Percentiles rank a stretch among this genome's conserved stretches.
Conservation (phyloP, 2,888 invertebrate genomes). For the Volucella zonaria region DNA sequence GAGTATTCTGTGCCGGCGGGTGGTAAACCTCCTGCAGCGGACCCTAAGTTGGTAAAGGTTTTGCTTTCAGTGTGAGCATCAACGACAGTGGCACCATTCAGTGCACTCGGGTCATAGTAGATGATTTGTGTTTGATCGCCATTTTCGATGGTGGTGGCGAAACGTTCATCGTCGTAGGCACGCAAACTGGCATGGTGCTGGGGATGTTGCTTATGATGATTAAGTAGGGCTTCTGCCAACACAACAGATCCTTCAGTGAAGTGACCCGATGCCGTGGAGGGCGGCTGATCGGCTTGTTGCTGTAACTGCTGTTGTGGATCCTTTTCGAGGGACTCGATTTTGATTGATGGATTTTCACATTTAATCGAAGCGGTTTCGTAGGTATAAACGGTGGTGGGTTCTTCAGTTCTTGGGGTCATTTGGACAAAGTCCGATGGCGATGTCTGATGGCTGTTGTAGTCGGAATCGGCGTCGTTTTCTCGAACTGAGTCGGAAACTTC, state of each 20-base stretch:
- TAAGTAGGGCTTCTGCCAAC: slow-evolving; percentile 76
- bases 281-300: slow-evolving; percentile 74
- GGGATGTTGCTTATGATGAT: slow-evolving; percentile 60
- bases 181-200: slow-evolving; percentile 70
- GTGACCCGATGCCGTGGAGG: slow-evolving; percentile 57
- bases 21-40: slow-evolving; percentile 65
- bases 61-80: slow-evolving; percentile 80
- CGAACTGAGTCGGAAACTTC: slow-evolving; percentile 79
- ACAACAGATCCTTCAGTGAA: slow-evolving; percentile 78
- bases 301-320: slow-evolving; percentile 76
- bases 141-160: slow-evolving; percentile 75
- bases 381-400: slow-evolving; percentile 77
- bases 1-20: slow-evolving; percentile 75
- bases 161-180: slow-evolving; percentile 76
- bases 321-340: slow-evolving; percentile 80
- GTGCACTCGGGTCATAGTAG: slow-evolving; percentile 77
- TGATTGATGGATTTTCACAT: slow-evolving; percentile 79
- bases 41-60: slow-evolving; percentile 81
- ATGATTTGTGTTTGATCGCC: slow-evolving; percentile 75
- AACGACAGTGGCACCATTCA: slow-evolving; percentile 74
- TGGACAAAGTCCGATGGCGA: slow-evolving; percentile 79
- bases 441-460: slow-evolving; percentile 79
- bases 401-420: slow-evolving; percentile 79
- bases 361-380: slow-evolving; percentile 78
- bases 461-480: slow-evolving; percentile 76